phyloP scores from a whole-genome alignment of 1,140 invertebrate genomes.

The Lutraria rhynchaena region DNA sequence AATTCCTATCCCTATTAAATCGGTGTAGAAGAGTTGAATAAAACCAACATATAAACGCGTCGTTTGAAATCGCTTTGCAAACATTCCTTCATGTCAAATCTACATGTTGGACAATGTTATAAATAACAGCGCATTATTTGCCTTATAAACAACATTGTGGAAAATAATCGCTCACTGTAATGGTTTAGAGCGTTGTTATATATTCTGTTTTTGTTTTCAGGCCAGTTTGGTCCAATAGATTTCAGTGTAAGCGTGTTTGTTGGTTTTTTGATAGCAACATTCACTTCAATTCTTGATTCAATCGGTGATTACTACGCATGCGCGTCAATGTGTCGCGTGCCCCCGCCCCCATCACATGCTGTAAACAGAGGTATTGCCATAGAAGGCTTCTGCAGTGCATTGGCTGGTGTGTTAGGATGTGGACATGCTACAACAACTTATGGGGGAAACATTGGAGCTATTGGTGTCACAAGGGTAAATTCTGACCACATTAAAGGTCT shows the following conservation, averaged over 20 bases:
- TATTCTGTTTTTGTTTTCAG: slow-evolving; percentile 45
- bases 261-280: slow-evolving; percentile 68
- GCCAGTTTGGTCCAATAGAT: slow-evolving; percentile 69
- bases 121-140: too few species aligned
- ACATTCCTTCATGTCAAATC: too few species aligned
- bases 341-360: slow-evolving; percentile 69
- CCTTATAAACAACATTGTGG: too few species aligned
- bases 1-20: too few species aligned
- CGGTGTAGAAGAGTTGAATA: too few species aligned
- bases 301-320: slow-evolving; percentile 77
- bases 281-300: slow-evolving; percentile 73
- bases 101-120: too few species aligned
- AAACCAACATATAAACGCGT: too few species aligned
- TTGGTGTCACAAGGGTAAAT: slow-evolving; percentile 86
- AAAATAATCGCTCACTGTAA: too few species aligned
- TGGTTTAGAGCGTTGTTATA: not conserved
- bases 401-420: slow-evolving; percentile 91
- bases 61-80: too few species aligned
- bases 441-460: slow-evolving; percentile 93
- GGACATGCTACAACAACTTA: slow-evolving; percentile 93
- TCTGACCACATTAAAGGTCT: too few species aligned
- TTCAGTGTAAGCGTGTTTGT: slow-evolving; percentile 67
- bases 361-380: slow-evolving; percentile 87
- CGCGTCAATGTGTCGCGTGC: slow-evolving; percentile 68
- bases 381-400: slow-evolving; percentile 91